Evolutionary conservation across 2,113 vertebrate species (phyloP).

Genomic region (Amblyornis subalaris): DNA sequence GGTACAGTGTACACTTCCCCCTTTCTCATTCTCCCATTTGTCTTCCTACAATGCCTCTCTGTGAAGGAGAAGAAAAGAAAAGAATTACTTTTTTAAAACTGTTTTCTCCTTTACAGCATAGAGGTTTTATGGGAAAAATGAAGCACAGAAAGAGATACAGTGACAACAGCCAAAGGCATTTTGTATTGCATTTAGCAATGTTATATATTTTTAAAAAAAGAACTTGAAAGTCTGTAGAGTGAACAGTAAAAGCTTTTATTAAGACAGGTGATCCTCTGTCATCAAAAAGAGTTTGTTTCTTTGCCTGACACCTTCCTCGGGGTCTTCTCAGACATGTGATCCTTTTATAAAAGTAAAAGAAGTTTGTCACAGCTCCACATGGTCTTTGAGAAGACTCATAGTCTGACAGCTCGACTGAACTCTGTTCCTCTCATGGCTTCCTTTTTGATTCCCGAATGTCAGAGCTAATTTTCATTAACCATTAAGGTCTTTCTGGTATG

Average conservation of each 20-base stretch:
- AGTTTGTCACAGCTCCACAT: neutral
- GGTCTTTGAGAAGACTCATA: neutral
- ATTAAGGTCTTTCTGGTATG: neutral
- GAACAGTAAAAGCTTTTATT: neutral
- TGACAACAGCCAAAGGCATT: neutral
- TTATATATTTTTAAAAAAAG: neutral
- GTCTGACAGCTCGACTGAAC: neutral
- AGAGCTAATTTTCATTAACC: neutral
- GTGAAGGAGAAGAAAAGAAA: neutral
- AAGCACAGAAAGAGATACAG: neutral
- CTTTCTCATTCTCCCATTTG: neutral
- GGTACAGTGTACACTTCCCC: neutral
- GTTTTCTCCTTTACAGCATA: neutral
- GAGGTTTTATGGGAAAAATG: neutral
- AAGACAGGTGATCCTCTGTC: neutral
- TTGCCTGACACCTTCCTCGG: neutral
- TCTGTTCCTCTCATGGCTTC: neutral
- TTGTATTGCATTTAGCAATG: neutral
- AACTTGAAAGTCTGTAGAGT: neutral
- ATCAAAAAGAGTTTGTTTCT: neutral
- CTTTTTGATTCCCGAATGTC: neutral
- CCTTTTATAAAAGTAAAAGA: neutral
- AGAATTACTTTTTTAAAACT: rapidly evolving
- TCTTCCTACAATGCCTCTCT: neutral
- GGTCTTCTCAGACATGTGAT: neutral